Conservation (phyloP, 2,113 vertebrate genomes). For the Cisticola juncidis region DNA sequence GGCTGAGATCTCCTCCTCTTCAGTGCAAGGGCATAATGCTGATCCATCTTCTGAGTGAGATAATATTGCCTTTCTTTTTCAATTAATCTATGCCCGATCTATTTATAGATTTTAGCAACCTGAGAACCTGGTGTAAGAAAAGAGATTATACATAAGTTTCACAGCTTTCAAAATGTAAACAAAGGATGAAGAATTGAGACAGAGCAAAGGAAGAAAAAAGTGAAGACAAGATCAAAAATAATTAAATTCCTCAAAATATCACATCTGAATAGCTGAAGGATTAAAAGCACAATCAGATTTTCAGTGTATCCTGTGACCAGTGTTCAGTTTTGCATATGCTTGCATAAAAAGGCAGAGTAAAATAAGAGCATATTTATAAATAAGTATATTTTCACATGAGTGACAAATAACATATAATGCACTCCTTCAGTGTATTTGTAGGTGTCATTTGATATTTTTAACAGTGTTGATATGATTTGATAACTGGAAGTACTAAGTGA, state of each 20-base stretch:
- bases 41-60: neutral
- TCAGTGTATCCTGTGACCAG: rapidly evolving
- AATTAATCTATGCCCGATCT: neutral
- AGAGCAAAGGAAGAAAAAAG: neutral
- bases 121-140: neutral
- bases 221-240: neutral
- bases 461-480: neutral
- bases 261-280: neutral
- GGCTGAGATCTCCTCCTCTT: neutral
- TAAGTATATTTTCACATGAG: neutral
- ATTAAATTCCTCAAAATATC: neutral
- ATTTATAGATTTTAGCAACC: neutral
- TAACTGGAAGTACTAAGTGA: neutral
- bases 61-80: neutral
- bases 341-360: neutral
- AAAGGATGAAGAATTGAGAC: neutral
- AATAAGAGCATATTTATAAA: neutral
- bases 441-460: neutral
- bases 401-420: neutral
- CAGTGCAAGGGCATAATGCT: neutral
- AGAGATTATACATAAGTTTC: neutral
- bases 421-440: neutral
- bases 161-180: neutral
- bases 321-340: neutral
- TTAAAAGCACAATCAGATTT: neutral